Evolutionary conservation across 1,140 invertebrate species (phyloP).

Genomic region (Eubasilissa regina): DNA sequence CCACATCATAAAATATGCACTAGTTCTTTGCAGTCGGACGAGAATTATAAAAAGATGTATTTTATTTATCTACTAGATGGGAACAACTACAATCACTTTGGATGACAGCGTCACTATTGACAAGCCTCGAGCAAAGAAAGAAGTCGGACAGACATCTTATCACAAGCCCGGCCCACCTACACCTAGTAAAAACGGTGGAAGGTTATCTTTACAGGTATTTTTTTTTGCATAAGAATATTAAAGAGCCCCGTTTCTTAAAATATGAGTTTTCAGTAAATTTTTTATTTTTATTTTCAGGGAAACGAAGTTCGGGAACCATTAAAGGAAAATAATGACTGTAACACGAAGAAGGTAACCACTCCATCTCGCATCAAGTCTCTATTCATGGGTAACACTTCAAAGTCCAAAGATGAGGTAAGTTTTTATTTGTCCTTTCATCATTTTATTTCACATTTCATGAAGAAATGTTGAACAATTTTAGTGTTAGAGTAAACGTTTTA

Average conservation of each 20-base stretch:
- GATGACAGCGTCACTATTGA: constrained; percentile 44
- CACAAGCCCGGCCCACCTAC: constrained; percentile 88
- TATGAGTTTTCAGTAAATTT: neutral
- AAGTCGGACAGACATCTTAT: constrained; percentile 79
- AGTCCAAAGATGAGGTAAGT: constrained; percentile 53
- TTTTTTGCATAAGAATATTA: constrained; percentile 33
- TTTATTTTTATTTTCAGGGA: constrained; percentile 49
- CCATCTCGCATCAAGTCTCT: constrained; percentile 57
- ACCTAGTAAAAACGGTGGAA: constrained; percentile 86
- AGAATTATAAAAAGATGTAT: neutral
- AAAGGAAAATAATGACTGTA: constrained; percentile 61
- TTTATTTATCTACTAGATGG: constrained; percentile 18
- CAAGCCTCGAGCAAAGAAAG: constrained; percentile 69
- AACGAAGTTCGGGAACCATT: constrained; percentile 63
- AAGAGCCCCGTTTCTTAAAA: neutral
- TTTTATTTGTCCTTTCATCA: neutral
- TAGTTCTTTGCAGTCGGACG: neutral
- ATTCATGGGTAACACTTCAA: constrained; percentile 58
- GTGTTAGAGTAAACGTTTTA: too few relatives aligned
- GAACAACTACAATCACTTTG: constrained; percentile 38
- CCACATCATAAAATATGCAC: constrained; percentile 42
- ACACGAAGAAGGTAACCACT: constrained; percentile 61
- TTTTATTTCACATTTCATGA: neutral
- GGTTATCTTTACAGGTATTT: constrained; percentile 71
- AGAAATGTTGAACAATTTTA: neutral